Conservation (phyloP, 1,140 invertebrate species). For the Dermatophagoides farinae region DNA sequence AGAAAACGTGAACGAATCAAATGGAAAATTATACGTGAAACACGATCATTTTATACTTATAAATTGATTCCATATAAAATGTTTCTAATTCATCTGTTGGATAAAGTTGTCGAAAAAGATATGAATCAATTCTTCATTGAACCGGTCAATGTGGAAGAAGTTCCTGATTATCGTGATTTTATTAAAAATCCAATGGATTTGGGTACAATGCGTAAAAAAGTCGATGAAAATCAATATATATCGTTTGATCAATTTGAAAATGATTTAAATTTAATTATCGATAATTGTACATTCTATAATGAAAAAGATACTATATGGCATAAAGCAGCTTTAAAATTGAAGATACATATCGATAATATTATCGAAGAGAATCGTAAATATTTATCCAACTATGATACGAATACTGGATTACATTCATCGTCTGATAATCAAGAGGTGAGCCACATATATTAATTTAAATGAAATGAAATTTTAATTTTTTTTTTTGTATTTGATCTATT, state of each 20-base stretch:
- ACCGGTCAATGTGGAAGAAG: conserved; percentile 71
- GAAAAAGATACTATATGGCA: conserved; percentile 66
- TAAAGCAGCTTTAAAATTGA: conserved; percentile 60
- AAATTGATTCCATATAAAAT: conserved; percentile 53
- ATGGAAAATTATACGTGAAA: conserved; percentile 11
- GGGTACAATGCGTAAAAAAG: conserved; percentile 65
- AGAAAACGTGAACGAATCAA: conserved; percentile 87
- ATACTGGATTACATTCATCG: conserved; percentile 27
- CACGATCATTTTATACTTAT: conserved; percentile 18
- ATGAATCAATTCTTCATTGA: conserved; percentile 70
- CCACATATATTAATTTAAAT: not conserved
- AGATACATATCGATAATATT: conserved; percentile 35
- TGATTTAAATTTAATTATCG: conserved; percentile 83
- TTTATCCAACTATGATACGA: conserved; percentile 36
- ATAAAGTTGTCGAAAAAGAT: conserved; percentile 55
- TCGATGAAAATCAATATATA: conserved; percentile 51
- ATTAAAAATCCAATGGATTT: conserved; percentile 90
- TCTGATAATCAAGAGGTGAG: not conserved
- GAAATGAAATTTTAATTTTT: not conserved
- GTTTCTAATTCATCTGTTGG: conserved; percentile 43
- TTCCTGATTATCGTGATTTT: conserved; percentile 70
- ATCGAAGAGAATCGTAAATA: conserved; percentile 42
- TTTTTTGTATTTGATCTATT: not conserved
- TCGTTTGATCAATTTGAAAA: conserved; percentile 54
- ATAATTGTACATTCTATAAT: conserved; percentile 84